Evolutionary conservation across 2,888 invertebrate species (phyloP).

Genomic region (Bombyx huttoni): DNA sequence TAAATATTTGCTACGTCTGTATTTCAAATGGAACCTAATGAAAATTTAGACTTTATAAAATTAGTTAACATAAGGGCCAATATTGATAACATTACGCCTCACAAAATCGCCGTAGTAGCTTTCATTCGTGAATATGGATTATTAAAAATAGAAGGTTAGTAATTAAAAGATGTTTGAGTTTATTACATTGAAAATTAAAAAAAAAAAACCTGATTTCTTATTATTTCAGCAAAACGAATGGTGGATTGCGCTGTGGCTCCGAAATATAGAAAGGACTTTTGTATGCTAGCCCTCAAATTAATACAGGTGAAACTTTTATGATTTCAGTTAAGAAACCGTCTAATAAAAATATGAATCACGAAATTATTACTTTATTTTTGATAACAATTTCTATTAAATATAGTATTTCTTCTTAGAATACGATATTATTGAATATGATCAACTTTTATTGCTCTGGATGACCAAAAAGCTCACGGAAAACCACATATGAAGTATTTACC

Average conservation of each 20-base stretch:
- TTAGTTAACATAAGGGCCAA: conserved; percentile 51
- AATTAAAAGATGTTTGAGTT: neutral
- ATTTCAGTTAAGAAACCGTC: neutral
- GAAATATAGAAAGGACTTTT: conserved; percentile 81
- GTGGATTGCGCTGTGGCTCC: conserved; percentile 66
- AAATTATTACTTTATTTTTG: too few species aligned
- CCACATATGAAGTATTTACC: too few species aligned
- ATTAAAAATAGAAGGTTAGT: conserved; percentile 64
- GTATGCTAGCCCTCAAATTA: conserved; percentile 83
- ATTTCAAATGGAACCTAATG: conserved; percentile 39
- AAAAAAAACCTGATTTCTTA: neutral
- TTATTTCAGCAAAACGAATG: conserved; percentile 64
- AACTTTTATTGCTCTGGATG: too few species aligned
- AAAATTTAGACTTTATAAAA: conserved; percentile 50
- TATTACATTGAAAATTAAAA: neutral
- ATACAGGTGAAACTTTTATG: conserved; percentile 73
- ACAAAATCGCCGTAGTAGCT: conserved; percentile 83
- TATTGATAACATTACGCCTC: conserved; percentile 80
- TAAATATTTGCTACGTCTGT: neutral
- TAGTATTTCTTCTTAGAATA: too few species aligned
- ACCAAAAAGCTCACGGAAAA: too few species aligned
- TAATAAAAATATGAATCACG: too few species aligned
- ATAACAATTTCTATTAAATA: too few species aligned
- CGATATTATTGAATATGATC: too few species aligned
- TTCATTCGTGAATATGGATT: conserved; percentile 83